phyloP scores from a whole-genome alignment of 2,113 vertebrate species.

The Chaetodon auriga region DNA sequence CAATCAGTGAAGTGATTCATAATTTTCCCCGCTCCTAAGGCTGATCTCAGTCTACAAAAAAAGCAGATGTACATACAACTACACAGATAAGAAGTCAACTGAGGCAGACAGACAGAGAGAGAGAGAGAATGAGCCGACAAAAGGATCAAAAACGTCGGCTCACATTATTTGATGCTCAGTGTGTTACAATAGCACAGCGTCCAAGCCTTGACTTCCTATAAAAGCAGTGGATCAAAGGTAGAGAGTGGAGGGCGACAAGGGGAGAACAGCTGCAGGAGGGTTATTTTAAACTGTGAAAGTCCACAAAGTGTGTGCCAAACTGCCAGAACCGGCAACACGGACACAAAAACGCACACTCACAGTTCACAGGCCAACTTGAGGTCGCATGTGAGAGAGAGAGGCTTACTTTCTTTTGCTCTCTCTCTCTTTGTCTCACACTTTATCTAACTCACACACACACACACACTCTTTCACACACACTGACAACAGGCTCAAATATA shows the following conservation, averaged over 20 bases:
- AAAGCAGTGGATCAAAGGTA: slow-evolving; percentile 54
- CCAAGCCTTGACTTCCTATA: slow-evolving; percentile 48
- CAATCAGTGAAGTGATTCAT: background rate
- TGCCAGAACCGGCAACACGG: slow-evolving; percentile 33
- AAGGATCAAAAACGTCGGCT: slow-evolving; percentile 41
- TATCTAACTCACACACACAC: slow-evolving; percentile 7
- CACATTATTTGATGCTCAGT: slow-evolving; percentile 49
- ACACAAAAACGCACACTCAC: slow-evolving; percentile 35
- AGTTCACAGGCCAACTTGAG: slow-evolving; percentile 51
- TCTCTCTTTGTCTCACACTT: slow-evolving; percentile 36
- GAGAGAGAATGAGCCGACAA: slow-evolving; percentile 24
- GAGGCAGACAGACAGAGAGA: slow-evolving; percentile 8
- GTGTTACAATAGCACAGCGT: slow-evolving; percentile 46
- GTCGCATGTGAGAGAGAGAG: slow-evolving; percentile 59
- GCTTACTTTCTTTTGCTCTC: slow-evolving; percentile 36
- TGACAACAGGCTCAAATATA: slow-evolving; percentile 91
- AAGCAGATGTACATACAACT: background rate
- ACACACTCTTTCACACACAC: background rate
- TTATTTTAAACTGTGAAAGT: slow-evolving; percentile 18
- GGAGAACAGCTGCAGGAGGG: slow-evolving; percentile 16
- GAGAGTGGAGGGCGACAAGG: slow-evolving; percentile 12
- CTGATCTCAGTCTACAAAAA: background rate
- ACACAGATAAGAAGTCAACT: background rate
- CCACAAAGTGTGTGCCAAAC: slow-evolving; percentile 8
- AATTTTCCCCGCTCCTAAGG: background rate